Base-by-base conservation (phyloP, 2,113 vertebrate species). In the Clarias magur region DNA sequence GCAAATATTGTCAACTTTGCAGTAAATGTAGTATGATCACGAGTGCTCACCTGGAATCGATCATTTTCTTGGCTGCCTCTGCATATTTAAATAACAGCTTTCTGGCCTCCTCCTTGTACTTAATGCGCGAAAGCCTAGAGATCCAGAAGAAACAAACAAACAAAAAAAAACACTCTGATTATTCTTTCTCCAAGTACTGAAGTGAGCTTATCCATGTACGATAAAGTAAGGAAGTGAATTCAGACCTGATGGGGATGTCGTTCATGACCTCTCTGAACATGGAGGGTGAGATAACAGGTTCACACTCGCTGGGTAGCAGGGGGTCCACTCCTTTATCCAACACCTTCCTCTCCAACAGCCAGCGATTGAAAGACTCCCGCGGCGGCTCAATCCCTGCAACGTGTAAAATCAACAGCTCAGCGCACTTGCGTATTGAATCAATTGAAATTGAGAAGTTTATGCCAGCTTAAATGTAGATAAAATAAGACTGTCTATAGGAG, bases 251-350 rank as follows among this genome's bases (percentile, higher is more conserved):
- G 87, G 98, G 98, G 93, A 99, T 99, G 95, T 99, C 98, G 56
- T 99, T 99, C 98, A 99, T 99, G 92, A 99, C 97, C 94, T 99
- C 98, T 88, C 98, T 95, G 93, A 99, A 99, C 98, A 99, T 99
- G 92, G 98, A 99, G 7, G 98, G 96, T 4, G 98, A 99, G 63
- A 99, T 96, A 15, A 97, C 90, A 0, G 97, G 98, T 42, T 99
- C 97, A 2, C 98, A 99, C 91, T 98, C 97, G 89, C 98, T 99
- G 0, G 98, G 98, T 85, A 99, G 88, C 75, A 99, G 91, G 9
- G 98, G 97, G 91, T 99, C 98, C 2, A 93, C 95, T 72, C 98
- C 98, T 94, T 97, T 98, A 93, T 99, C 98, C 0, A 98, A 92
- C 5, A 98, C 97, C 89, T 99, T 99, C 83, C 98, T 96, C 92